Conservation (phyloP, 1,140 invertebrate species). For the Drosophila auraria region DNA sequence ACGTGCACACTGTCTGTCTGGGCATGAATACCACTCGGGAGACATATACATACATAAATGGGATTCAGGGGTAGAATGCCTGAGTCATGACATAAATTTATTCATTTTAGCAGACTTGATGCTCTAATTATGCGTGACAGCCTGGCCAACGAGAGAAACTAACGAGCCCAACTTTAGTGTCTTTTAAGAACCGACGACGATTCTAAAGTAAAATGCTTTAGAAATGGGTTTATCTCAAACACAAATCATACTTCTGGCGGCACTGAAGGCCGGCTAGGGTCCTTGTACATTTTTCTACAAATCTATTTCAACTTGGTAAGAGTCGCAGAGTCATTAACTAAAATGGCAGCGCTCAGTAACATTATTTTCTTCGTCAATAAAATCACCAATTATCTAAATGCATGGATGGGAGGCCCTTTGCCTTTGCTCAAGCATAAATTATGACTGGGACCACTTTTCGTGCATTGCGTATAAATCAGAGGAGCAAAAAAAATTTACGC, state of each 20-base stretch:
- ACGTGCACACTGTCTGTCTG: slow-evolving; percentile 17
- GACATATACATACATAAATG: slow-evolving; percentile 25
- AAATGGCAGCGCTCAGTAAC: slow-evolving; percentile 12
- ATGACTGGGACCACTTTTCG: slow-evolving; percentile 51
- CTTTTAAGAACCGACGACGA: not conserved
- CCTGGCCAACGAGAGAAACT: slow-evolving; percentile 1
- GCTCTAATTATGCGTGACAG: slow-evolving; percentile 69
- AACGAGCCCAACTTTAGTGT: slow-evolving; percentile 8
- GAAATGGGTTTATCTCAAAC: not conserved
- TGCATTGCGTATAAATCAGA: slow-evolving; percentile 65
- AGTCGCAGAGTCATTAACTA: slow-evolving; percentile 10
- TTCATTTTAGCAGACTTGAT: slow-evolving; percentile 69
- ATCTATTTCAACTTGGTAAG: slow-evolving; percentile 5
- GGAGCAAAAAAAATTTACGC: slow-evolving; percentile 63
- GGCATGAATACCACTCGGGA: slow-evolving; percentile 14
- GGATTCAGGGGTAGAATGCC: slow-evolving; percentile 43
- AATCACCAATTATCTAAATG: slow-evolving; percentile 70
- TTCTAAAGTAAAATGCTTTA: not conserved
- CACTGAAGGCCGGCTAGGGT: slow-evolving; percentile 1
- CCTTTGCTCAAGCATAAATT: slow-evolving; percentile 62
- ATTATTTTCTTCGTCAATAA: slow-evolving; percentile 29
- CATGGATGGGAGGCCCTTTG: slow-evolving; percentile 8
- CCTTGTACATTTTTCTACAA: not conserved
- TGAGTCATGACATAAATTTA: slow-evolving; percentile 60
- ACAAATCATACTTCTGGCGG: not conserved